These are phyloP conservation scores for Pantala flavescens DNA, from an alignment of 1,140 invertebrate species.

Conservation along the genomic window DNA sequence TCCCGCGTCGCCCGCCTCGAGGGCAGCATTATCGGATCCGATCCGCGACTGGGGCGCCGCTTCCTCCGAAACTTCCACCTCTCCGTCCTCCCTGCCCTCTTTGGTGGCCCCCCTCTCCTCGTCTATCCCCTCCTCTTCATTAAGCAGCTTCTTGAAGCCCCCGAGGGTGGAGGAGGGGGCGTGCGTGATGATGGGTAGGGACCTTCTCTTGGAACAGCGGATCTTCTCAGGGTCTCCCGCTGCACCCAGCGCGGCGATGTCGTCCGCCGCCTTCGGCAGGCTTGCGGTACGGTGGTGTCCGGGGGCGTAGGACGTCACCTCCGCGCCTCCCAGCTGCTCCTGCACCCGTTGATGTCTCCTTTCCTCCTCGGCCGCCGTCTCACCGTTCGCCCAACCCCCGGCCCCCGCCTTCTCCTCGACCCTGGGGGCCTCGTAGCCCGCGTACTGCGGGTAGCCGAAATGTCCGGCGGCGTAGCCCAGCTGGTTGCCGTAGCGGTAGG, in stretches of 20 bases:
- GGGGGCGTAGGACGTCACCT: slow-evolving; percentile 33
- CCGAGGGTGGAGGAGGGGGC: neutral
- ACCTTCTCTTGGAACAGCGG: neutral
- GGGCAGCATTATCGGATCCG: neutral
- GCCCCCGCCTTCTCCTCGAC: slow-evolving; percentile 18
- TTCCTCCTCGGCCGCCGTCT: slow-evolving; percentile 26
- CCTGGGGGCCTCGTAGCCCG: slow-evolving; percentile 34
- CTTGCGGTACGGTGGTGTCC: slow-evolving; percentile 43
- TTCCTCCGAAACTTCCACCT: neutral
- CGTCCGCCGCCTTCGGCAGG: slow-evolving; percentile 43
- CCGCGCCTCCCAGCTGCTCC: slow-evolving; percentile 26
- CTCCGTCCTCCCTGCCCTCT: neutral
- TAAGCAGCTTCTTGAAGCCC: slow-evolving; percentile 7
- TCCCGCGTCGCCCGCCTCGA: neutral
- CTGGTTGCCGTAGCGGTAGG: slow-evolving; percentile 65
- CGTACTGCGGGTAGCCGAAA: slow-evolving; percentile 52
- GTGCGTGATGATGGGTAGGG: neutral
- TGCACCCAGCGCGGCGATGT: slow-evolving; percentile 37
- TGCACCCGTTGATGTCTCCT: slow-evolving; percentile 27
- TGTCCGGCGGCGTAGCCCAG: slow-evolving; percentile 59
- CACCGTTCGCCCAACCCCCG: slow-evolving; percentile 25
- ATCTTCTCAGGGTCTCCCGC: slow-evolving; percentile 22
- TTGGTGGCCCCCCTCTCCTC: slow-evolving; percentile 25
- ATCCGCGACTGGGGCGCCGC: neutral
- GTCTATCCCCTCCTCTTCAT: slow-evolving; percentile 22